Base-by-base conservation (phyloP, 2,797 vertebrate species). In the Fistularia tabacaria region DNA sequence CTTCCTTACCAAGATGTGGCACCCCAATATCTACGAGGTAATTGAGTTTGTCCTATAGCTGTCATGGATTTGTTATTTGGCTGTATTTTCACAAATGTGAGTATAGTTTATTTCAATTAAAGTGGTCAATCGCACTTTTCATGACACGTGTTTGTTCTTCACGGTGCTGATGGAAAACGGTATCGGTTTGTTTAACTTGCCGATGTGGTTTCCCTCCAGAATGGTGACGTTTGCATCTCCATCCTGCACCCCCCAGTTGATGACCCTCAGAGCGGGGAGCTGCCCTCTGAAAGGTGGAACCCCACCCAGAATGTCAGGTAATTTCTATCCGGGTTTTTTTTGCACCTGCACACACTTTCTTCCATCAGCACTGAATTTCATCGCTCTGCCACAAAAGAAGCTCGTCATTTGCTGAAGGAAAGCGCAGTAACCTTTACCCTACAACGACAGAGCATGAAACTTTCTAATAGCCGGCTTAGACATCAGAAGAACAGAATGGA, bases 1-100 rank as follows among this genome's bases (percentile, higher is more conserved):
- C 81, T 99, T 99, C 74, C 93, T 99, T 87, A 99, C 97, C 77
- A 99, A 99, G 92, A 99, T 99, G 97, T 99, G 97, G 97, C 97
- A 99, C 59, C 97, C 97, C 62, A 99, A 99, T 88, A 98, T 99
- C 78, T 99, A 99, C 64, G 97, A 99, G 94, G 97, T 98, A 90
- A 92, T 80, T 51, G 9, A 3, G 25, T 37, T 38, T 51, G 9
- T 51, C 38, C 12, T 52, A 0, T 7, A 4, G 51, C 9, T 40
- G 9, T 52, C 44, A 9, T 8, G 2, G 14, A 10, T 8, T 38
- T 1, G 47, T 44, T 50, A 14, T 10, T 10, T 11, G 13, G 14
- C 25, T 39, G 14, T 10, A 9, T 14, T 38, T 12, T 14, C 6
- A 15, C 10, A 5, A 54, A 14, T n/a, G 40, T 7, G 11, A 36